Percentiles rank a stretch among this genome's conserved stretches.
Conservation (phyloP, 1,140 invertebrate genomes). For the Hypothenemus hampei region DNA sequence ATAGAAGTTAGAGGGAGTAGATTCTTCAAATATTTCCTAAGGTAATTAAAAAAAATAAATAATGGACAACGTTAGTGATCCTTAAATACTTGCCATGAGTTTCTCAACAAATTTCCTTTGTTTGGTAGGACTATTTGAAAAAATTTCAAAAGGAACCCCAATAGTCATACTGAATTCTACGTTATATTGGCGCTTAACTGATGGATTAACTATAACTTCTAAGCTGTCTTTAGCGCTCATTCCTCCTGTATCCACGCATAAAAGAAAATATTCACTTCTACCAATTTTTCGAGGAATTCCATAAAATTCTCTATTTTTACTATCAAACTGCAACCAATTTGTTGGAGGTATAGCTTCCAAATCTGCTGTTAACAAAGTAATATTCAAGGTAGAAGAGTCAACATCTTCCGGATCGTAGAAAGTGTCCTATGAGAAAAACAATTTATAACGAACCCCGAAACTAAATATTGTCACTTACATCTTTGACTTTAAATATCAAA, state of each 20-base stretch:
- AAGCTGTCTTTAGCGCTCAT: slow-evolving; percentile 71
- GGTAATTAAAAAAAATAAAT: not conserved
- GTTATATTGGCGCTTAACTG: slow-evolving; percentile 50
- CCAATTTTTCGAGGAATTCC: slow-evolving; percentile 74
- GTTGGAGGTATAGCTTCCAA: slow-evolving; percentile 58
- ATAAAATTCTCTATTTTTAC: slow-evolving; percentile 83
- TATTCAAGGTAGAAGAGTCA: slow-evolving; percentile 63
- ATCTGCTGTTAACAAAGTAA: slow-evolving; percentile 69
- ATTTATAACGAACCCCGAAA: not conserved
- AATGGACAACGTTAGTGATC: not conserved
- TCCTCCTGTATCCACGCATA: slow-evolving; percentile 64
- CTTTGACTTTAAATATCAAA: slow-evolving; percentile 72
- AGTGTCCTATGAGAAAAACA: slow-evolving; percentile 58
- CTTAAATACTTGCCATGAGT: slow-evolving; percentile 44
- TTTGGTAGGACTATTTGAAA: slow-evolving; percentile 61
- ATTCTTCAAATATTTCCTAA: slow-evolving; percentile 69
- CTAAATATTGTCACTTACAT: slow-evolving; percentile 49
- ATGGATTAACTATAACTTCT: slow-evolving; percentile 65
- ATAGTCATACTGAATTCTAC: slow-evolving; percentile 77
- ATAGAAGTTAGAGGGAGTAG: slow-evolving; percentile 64
- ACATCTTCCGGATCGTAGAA: slow-evolving; percentile 88
- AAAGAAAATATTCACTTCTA: slow-evolving; percentile 70
- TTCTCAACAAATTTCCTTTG: slow-evolving; percentile 77
- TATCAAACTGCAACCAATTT: slow-evolving; percentile 88
- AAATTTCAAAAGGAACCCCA: slow-evolving; percentile 64